Conservation (phyloP, 2,888 invertebrate genomes). For the Ornithoptera priamus region DNA sequence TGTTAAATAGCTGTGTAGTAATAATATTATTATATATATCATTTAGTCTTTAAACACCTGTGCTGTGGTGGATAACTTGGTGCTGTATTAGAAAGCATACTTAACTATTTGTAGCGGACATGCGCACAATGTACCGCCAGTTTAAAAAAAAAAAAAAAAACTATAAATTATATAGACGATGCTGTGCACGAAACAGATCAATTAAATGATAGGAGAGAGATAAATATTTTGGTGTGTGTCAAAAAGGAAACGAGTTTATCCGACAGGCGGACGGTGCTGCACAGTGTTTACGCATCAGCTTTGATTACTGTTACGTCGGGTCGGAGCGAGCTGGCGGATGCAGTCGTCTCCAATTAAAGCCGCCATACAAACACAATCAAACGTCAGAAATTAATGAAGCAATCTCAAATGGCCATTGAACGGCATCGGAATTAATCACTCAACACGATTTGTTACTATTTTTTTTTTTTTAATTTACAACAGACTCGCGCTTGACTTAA, state of each 20-base stretch:
- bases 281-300: slow-evolving; percentile 6
- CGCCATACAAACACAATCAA: slow-evolving; percentile 23
- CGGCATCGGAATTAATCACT: slow-evolving; percentile 23
- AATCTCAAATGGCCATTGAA: slow-evolving; percentile 11
- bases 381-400: slow-evolving; percentile 21
- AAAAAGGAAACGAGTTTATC: background rate
- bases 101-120: too few relatives aligned
- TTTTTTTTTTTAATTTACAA: background rate
- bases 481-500: too few relatives aligned
- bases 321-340: slow-evolving; percentile 5
- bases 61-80: too few relatives aligned
- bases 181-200: background rate
- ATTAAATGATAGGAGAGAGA: background rate
- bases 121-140: too few relatives aligned
- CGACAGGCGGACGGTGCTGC: background rate
- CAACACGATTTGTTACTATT: slow-evolving; percentile 23
- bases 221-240: slow-evolving; percentile 1
- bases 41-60: too few relatives aligned
- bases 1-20: too few relatives aligned
- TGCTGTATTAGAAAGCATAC: too few relatives aligned
- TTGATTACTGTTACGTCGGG: slow-evolving; percentile 5
- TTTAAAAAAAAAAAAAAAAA: too few relatives aligned
- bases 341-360: slow-evolving; percentile 21
- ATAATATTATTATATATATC: too few relatives aligned
- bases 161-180: too few relatives aligned